Evolutionary conservation across 2,797 vertebrate species (phyloP), one percentile per base, ranked within the genome.

Genomic region (Manis pentadactyla): DNA sequence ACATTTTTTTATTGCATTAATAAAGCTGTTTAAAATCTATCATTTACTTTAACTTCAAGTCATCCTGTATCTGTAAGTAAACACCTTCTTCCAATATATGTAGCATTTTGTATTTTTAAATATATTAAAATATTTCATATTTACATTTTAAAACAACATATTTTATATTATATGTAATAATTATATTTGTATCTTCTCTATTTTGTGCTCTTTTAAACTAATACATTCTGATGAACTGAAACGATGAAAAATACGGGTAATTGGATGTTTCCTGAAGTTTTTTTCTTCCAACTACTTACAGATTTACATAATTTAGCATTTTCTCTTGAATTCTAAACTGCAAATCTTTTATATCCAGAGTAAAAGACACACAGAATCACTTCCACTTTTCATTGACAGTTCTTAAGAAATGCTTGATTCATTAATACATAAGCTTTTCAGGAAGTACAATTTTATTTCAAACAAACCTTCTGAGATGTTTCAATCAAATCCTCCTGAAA

Each of bases 371-470:
- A 69, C 4, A 25, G 25, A 61, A 46, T 14, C 27, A 55, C 13
- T 49, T 61, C 8, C 15, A 84, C 12, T 2, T 75, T 66, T 74
- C 83, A 39, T 5, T 89, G n/a, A 83, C 9, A 83, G 7, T 85
- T 88, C 9, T 37, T 63, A 23, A 91, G 19, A 77, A 84, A 87
- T 64, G 2, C 1, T 59, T 83, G 18, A 79, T 31, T 94, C 63
- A 88, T 84, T 88, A 93, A 81, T 34, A 46, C 46, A 39, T 53
- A 46, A 53, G 5, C 4, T 92, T 91, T 90, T 75, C 25, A 51
- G 17, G 59, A 95, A 95, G 34, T 61, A 59, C 9, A 86, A n/a
- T 84, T 91, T 84, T 75, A 75, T 83, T 95, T 94, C 73, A 95
- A 42, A 29, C 17, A 89, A 92, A 12, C 53, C 25, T 92, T 84